These are phyloP conservation scores for Gallinago paraguaiae DNA, from an alignment of 2,113 vertebrate species.

Conservation along the genomic window DNA sequence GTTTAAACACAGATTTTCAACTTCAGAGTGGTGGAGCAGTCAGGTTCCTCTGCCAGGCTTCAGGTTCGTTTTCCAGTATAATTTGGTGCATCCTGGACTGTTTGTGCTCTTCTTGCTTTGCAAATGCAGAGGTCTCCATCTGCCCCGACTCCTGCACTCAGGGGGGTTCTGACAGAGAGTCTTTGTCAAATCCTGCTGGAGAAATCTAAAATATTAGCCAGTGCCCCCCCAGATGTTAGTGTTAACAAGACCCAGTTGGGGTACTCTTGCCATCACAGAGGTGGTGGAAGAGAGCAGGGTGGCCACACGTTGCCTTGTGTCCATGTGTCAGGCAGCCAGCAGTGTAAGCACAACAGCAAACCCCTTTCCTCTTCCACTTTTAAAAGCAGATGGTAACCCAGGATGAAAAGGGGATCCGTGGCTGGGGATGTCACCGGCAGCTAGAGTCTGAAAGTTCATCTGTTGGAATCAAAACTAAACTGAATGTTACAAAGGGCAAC, in stretches of 20 bases:
- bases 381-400: neutral
- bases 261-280: neutral
- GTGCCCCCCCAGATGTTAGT: neutral
- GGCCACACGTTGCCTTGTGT: accelerated
- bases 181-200: neutral
- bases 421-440: neutral
- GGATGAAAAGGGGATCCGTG: accelerated
- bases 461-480: neutral
- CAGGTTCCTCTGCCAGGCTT: neutral
- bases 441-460: neutral
- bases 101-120: neutral
- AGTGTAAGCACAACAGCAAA: neutral
- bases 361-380: neutral
- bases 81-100: neutral
- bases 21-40: accelerated
- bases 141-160: neutral
- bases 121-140: neutral
- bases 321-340: neutral
- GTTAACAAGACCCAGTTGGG: neutral
- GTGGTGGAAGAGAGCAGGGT: neutral
- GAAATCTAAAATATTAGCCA: neutral
- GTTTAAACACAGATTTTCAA: neutral
- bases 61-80: neutral
- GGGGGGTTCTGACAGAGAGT: neutral
- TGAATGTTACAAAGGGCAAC: accelerated